These are phyloP conservation scores for Pungitius pungitius DNA, from an alignment of 2,113 vertebrate species.

Conservation along the genomic window DNA sequence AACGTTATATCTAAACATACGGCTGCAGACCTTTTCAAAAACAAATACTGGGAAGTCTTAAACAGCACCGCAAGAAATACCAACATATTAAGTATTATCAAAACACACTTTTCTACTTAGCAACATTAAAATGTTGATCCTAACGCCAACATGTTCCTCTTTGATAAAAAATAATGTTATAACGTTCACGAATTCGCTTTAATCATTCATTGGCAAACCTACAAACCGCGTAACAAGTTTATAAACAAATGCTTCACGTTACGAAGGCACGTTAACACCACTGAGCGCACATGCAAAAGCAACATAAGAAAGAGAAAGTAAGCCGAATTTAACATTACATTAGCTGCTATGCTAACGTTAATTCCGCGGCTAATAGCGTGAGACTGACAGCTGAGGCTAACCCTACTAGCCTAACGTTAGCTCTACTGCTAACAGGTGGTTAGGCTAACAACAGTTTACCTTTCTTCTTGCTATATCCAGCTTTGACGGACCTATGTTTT, in stretches of 20 bases:
- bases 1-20: background rate
- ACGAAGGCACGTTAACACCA: background rate
- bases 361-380: background rate
- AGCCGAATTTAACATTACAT: background rate
- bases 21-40: background rate
- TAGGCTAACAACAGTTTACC: conserved; percentile 60
- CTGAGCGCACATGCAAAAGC: background rate
- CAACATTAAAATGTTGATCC: background rate
- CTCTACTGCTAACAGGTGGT: conserved; percentile 17
- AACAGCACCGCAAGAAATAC: background rate
- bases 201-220: background rate
- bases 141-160: background rate
- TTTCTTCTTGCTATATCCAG: conserved; percentile 70
- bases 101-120: background rate
- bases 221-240: background rate
- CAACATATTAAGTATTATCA: background rate
- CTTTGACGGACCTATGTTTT: conserved; percentile 56
- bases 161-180: background rate
- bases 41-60: background rate
- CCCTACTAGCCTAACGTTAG: conserved; percentile 20
- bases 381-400: conserved; percentile 38
- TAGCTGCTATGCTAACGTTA: background rate
- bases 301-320: background rate
- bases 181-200: too few species aligned
- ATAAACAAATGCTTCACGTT: background rate